phyloP scores from a whole-genome alignment of 2,113 vertebrate species.

The Probosciger aterrimus region DNA sequence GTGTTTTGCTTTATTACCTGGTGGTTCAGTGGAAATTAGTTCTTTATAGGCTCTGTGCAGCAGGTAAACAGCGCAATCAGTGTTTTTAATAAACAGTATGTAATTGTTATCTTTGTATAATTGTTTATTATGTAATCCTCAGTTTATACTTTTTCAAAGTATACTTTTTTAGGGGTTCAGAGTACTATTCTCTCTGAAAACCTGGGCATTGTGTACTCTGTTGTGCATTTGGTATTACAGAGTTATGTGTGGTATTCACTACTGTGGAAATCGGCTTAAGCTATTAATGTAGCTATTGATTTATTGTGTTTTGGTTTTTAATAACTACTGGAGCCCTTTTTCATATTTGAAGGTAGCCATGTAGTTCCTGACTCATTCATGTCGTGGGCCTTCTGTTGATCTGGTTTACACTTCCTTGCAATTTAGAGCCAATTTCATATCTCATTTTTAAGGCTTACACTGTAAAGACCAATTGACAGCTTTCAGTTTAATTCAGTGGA shows the following conservation, averaged over 20 bases:
- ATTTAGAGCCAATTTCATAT: not conserved
- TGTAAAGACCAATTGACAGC: not conserved
- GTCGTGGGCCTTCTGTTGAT: not conserved
- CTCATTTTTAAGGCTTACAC: not conserved
- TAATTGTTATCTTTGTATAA: not conserved
- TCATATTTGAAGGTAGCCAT: not conserved
- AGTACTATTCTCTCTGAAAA: not conserved
- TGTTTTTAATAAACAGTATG: not conserved
- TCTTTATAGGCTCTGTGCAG: not conserved
- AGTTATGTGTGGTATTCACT: not conserved
- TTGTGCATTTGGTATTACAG: not conserved
- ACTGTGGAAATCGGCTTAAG: not conserved
- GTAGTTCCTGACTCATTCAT: not conserved
- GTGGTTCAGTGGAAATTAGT: not conserved
- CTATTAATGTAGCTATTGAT: not conserved
- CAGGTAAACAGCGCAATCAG: not conserved
- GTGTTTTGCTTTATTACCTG: not conserved
- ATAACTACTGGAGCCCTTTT: not conserved
- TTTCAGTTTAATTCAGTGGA: not conserved
- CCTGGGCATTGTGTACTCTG: not conserved
- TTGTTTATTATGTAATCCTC: not conserved
- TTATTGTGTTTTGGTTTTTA: not conserved
- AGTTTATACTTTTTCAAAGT: not conserved
- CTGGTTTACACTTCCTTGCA: not conserved
- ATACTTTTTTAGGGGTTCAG: not conserved